Conservation (phyloP, 92 coral and sea anemone genomes). For the Virgularia gustaviana region DNA sequence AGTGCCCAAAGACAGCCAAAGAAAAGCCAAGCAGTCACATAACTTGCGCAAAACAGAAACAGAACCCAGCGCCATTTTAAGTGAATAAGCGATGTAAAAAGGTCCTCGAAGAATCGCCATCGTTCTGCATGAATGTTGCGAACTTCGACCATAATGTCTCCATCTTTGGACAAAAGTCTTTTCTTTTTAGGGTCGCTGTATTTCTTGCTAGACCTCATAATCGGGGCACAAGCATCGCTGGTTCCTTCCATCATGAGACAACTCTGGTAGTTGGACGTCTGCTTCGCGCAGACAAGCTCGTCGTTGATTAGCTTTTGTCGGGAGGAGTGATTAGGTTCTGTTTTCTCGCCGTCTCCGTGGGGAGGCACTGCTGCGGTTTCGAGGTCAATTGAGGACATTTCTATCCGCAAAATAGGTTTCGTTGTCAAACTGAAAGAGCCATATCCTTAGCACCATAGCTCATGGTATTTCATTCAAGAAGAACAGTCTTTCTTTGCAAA, state of each 20-base stretch:
- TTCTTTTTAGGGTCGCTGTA: slow-evolving; percentile 10
- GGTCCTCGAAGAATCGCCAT: slow-evolving; percentile 67
- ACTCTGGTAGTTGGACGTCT: no score
- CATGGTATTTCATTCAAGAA: no score
- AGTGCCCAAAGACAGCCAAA: slow-evolving; percentile 84
- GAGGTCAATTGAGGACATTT: no score
- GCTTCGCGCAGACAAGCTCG: no score
- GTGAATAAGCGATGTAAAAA: slow-evolving; percentile 81
- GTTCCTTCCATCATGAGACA: no score
- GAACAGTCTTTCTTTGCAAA: no score
- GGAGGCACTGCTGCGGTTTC: not conserved
- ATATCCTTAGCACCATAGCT: no score
- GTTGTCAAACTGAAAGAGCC: no score
- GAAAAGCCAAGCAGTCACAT: slow-evolving; percentile 72
- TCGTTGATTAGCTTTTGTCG: not conserved
- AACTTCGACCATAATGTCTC: slow-evolving; percentile 63
- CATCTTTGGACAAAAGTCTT: slow-evolving; percentile 69
- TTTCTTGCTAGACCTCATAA: not conserved
- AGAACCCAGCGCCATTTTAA: slow-evolving; percentile 79
- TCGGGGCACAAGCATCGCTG: not conserved
- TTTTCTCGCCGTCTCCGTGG: not conserved
- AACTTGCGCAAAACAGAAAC: slow-evolving; percentile 64
- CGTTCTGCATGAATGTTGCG: slow-evolving; percentile 64
- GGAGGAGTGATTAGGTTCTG: not conserved
- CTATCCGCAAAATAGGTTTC: no score